Base-by-base conservation (phyloP, 30 jellyfish, hydroid and myxozoan species). In the Phacellophora camtschatica region DNA sequence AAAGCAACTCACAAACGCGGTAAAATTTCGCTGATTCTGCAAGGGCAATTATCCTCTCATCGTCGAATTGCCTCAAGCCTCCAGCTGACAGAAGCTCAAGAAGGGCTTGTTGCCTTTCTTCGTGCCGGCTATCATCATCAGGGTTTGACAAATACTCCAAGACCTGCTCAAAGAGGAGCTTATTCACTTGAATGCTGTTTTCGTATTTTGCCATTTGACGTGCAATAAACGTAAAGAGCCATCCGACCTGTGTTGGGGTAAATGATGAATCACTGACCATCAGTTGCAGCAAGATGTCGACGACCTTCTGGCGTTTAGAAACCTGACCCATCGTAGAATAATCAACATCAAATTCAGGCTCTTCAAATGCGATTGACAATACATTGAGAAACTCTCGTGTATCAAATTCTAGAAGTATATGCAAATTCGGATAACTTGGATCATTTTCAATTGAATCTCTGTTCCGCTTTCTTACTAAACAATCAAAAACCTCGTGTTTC, bases 181-280 rank as follows among this genome's bases (percentile, higher is more conserved):
- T 87, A 72, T 88, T 94, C 24, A 94, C 99, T 35, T 80, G 78
- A 24, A 94, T 94, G 66, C 89, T 71, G 11, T 42, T 20, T 43
- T 78, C 94, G 63, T 65, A 88, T 55, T 94, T 94, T 25, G 99
- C 99, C 99, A 94, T 94, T 48, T 94, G 99, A 33, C 99, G 66
- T 5, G 99, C 99, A 51, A 94, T 94, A 63, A 94, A 94, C 11
- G 99, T 94, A 67, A 94, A 94, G 8, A 94, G 82, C 74, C 92
- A 69, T 15, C 99, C 99, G 49, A 94, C 95, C 48, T 87, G 96
- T n/a, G 97, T 51, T 6, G 99, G 99, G 7, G 99, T 73, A 74
- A 87, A 94, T 31, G 88, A 35, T 27, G 61, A 51, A 73, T 94
- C 95, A 18, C 86, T 87, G 24, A 94, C 96, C 99, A 94, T 94